Evolutionary conservation across 2,888 invertebrate species (phyloP).

Genomic region (Mythimna lalbum): DNA sequence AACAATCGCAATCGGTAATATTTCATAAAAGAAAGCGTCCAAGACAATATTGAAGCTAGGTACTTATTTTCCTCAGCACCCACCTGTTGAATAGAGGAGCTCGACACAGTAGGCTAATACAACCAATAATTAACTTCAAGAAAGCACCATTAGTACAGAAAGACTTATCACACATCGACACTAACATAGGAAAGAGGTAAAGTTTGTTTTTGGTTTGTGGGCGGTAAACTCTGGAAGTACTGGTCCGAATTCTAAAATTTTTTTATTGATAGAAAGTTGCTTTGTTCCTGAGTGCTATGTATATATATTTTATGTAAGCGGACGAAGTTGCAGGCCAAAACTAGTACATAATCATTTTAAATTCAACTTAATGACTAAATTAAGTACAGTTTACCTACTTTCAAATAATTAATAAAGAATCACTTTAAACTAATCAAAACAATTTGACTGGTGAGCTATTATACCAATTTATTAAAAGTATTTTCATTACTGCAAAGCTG

Average conservation of each 20-base stretch:
- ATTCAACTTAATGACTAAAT: not conserved
- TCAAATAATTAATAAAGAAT: not conserved
- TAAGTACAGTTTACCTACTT: not conserved
- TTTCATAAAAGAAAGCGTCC: not conserved
- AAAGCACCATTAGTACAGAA: not conserved
- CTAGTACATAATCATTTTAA: not conserved
- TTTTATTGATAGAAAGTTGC: too few species aligned
- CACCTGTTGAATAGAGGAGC: conserved; percentile 47
- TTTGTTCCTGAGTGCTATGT: too few species aligned
- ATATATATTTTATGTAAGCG: too few species aligned
- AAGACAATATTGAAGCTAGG: not conserved
- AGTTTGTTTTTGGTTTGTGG: too few species aligned
- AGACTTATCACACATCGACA: not conserved
- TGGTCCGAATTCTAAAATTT: too few species aligned
- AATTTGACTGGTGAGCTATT: not conserved
- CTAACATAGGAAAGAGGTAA: too few species aligned
- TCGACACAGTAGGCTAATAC: conserved; percentile 21
- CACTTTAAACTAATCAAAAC: not conserved
- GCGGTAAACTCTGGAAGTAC: too few species aligned
- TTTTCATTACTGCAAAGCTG: not conserved
- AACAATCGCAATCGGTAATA: not conserved
- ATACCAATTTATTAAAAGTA: not conserved
- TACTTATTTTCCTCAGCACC: conserved; percentile 9
- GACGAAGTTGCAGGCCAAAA: too few species aligned
- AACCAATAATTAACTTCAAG: conserved; percentile 22